These are phyloP conservation scores for Nannospalax galili DNA, from an alignment of 2,113 vertebrate species.

Conservation along the genomic window DNA sequence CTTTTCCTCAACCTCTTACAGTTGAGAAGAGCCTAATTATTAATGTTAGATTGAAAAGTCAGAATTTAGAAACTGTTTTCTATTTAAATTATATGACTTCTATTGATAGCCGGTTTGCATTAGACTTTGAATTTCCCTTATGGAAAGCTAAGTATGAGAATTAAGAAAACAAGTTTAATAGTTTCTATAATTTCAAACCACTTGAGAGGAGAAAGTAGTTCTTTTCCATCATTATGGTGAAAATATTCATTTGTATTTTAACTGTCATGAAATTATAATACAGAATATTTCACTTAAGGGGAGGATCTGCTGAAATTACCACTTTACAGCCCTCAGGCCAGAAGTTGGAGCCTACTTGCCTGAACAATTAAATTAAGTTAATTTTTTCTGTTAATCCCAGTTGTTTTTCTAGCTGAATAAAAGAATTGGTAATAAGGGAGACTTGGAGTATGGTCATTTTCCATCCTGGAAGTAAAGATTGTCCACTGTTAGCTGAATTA, in stretches of 20 bases:
- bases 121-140: background rate
- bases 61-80: background rate
- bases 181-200: background rate
- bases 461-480: background rate
- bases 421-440: background rate
- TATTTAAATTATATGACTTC: background rate
- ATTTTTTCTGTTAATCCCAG: conserved; percentile 26
- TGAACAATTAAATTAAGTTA: conserved; percentile 41
- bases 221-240: conserved; percentile 22
- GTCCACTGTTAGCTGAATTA: background rate
- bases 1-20: background rate
- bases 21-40: background rate
- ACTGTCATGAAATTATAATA: conserved; percentile 12
- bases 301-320: background rate
- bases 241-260: conserved; percentile 37
- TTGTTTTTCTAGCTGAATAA: background rate
- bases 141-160: background rate
- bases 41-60: background rate
- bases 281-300: conserved; percentile 8
- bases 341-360: background rate
- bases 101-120: background rate
- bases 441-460: background rate
- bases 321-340: background rate
- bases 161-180: conserved; percentile 29
- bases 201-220: background rate